phyloP scores from a whole-genome alignment of 1,140 invertebrate genomes.

The Drosophila sechellia region DNA sequence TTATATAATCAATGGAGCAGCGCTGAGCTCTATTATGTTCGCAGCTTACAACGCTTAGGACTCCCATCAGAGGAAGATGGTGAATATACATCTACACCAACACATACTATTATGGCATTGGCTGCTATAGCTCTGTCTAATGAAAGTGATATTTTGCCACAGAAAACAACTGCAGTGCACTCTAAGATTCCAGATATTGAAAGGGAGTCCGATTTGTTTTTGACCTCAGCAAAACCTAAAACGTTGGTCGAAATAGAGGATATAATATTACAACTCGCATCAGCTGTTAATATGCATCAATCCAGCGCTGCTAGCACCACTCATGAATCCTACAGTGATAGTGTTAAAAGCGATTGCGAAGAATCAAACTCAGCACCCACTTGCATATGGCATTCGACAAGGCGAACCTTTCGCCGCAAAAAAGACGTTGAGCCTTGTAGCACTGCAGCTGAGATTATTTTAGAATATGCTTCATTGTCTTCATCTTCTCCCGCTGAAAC shows the following conservation, averaged over 20 bases:
- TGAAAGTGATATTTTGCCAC: constrained; percentile 22
- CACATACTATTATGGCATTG: constrained; percentile 66
- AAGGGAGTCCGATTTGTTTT: not conserved
- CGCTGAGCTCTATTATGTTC: constrained; percentile 63
- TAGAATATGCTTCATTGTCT: constrained; percentile 66
- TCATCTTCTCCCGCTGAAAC: constrained; percentile 11
- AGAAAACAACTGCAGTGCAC: not conserved
- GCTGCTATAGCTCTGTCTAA: constrained; percentile 67
- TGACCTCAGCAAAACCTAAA: constrained; percentile 13
- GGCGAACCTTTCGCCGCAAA: not conserved
- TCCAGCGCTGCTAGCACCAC: not conserved
- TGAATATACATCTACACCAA: constrained; percentile 19
- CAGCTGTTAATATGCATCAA: constrained; percentile 15
- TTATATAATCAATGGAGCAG: constrained; percentile 68
- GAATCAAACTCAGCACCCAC: constrained; percentile 21
- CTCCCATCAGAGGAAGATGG: constrained; percentile 16
- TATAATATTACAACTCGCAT: constrained; percentile 54
- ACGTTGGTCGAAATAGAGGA: constrained; percentile 63
- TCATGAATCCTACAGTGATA: constrained; percentile 13
- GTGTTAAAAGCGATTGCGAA: constrained; percentile 9
- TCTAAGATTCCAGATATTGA: constrained; percentile 7
- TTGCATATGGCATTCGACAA: constrained; percentile 71
- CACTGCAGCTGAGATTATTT: constrained; percentile 72
- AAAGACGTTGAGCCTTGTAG: constrained; percentile 27
- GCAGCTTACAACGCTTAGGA: constrained; percentile 64